Base-by-base conservation (phyloP, 2,888 invertebrate species). In the Andricus curvator region DNA sequence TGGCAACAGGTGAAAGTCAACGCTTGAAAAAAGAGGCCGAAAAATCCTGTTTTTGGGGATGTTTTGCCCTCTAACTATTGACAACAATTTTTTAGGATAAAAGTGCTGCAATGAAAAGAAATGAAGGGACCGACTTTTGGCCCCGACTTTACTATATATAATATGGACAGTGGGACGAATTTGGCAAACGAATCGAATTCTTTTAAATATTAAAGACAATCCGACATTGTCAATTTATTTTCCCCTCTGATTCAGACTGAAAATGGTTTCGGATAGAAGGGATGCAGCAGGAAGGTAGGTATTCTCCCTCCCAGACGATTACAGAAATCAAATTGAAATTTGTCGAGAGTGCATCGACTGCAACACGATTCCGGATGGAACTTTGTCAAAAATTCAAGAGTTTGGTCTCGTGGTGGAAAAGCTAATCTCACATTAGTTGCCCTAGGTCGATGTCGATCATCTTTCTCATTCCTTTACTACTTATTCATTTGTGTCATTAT, bases 371-470 rank as follows among this genome's bases (percentile, higher is more conserved):
- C 48, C 60, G 29, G 25, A 17, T 77, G 41, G 37, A 67, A 56
- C 77, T 67, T 81, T 79, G 77, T 78, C 65, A 82, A 83, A 82
- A 79, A 79, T 80, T 78, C 80, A 82, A 70, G 62, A 68, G 65
- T 77, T 82, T 67, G 78, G 44, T 82, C 78, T 78, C 60, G 65
- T 62, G 77, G 56, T 62, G 66, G 81, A 74, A 83, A 82, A 65
- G 79, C 68, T 82, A 68, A 80, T 79, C 80, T 70, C n/a, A 51
- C 44, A 68, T 68, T 68, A 29, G 41, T 76, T 62, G 68, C 70
- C 74, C 60, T 64, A 77, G 77, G 77, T 77, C 22, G 64, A 62
- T 22, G 29, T 48, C 48, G 48, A 51, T 51, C 37, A 37, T 37
- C 37, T 37, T 37, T 8, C 37, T 37, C 37, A 37, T 37, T 48